Evolutionary conservation across 2,113 vertebrate genomes (phyloP), one percentile per base, ranked within the genome.

Genomic region (Dermatemys mawii): DNA sequence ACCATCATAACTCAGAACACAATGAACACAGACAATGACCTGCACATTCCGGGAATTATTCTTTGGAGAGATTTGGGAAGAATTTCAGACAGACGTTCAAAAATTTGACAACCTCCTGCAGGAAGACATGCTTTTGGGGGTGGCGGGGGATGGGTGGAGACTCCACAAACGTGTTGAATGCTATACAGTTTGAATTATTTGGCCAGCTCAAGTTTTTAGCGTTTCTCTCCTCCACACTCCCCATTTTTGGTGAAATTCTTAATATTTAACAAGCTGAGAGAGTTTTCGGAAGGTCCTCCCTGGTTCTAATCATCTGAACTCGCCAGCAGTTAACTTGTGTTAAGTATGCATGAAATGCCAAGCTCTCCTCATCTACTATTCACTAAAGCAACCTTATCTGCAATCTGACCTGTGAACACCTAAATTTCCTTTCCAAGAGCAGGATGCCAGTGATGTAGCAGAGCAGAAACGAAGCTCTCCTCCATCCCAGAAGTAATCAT

Each of bases 101-200:
- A 35, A 16, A 19, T n/a, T 21, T 67, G 16, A 35, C 35, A 67
- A n/a, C 35, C 7, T 67, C 35, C 32, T 21, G 60, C 7, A 16
- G 32, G 60, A 32, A 16, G 21, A 67, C 60, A 17, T 67, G 35
- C 32, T 35, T n/a, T n/a, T 2, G 8, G 60, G 60, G 60, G 35
- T 7, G 21, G 11, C 11, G 2, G 10, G 6, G n/a, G n/a, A n/a
- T n/a, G 6, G 7, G 11, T 48, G 17, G 7, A 10, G 1, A 35
- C 14, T 9, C 63, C 35, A 67, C 63, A 10, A 10, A n/a, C 7
- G 3, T 21, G 63, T 17, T 67, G 63, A 38, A 67, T 19, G 63
- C n/a, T n/a, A 67, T n/a, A n/a, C 63, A 67, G 11, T n/a, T 35
- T 67, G 32, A 67, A 35, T n/a, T 35, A n/a, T 67, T n/a, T 14